Evolutionary conservation across 2,888 invertebrate genomes (phyloP).

Genomic region (Pseudeuparius sepicola): DNA sequence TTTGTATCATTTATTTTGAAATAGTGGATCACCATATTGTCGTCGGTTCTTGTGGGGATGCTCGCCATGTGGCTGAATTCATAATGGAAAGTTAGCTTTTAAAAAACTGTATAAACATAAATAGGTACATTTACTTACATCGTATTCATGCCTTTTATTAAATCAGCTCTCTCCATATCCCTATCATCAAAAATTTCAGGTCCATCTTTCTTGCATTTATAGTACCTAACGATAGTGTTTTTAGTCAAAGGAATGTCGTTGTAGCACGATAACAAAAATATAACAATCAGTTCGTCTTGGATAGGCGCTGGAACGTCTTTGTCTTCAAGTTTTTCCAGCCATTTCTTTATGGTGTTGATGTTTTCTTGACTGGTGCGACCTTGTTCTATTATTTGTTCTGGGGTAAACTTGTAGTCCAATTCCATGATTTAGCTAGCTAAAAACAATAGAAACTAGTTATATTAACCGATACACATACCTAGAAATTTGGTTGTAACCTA

Average conservation of each 20-base stretch:
- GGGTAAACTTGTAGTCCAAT: no score
- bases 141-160: conserved; percentile 41
- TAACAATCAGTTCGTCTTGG: conserved; percentile 51
- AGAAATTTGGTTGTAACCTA: no score
- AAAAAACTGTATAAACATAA: conserved; percentile 2
- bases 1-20: conserved; percentile 28
- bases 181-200: conserved; percentile 56
- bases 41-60: conserved; percentile 26
- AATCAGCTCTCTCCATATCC: conserved; percentile 35
- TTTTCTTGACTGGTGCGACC: conserved; percentile 27
- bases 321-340: conserved; percentile 23
- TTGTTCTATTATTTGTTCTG: conserved; percentile 27
- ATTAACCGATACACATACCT: no score
- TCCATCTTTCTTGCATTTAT: conserved; percentile 45
- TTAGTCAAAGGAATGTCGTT: conserved; percentile 49
- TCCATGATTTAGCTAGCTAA: no score
- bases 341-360: conserved; percentile 24
- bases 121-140: no score
- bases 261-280: conserved; percentile 57
- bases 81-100: no score
- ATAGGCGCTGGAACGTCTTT: conserved; percentile 34
- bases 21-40: conserved; percentile 28
- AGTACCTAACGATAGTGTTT: conserved; percentile 54
- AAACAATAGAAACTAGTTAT: no score
- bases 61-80: conserved; percentile 27